Base-by-base conservation (phyloP, 2,113 vertebrate genomes). In the Zeus faber region DNA sequence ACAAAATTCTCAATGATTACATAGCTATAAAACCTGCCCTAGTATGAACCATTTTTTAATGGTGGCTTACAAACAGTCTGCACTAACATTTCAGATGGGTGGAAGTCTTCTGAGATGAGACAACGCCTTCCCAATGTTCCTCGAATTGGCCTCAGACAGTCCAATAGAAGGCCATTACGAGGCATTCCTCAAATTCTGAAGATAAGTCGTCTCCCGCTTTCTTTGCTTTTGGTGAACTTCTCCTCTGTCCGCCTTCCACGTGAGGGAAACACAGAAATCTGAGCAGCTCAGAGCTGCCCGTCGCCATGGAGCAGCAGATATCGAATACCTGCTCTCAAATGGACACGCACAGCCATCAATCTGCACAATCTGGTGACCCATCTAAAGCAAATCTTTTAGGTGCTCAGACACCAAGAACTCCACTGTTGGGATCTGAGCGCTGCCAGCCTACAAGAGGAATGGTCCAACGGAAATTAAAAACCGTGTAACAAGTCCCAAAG, bases 141-240 rank as follows among this genome's bases (percentile, higher is more conserved):
- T 65, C 49, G 56, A 45, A 22, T 44, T 47, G 25, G 47, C 31
- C 48, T 65, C 29, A 59, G 26, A 65, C 57, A 74, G 39, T n/a
- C 50, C 62, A 45, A 22, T 7, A 1, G 40, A 56, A 74, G 14
- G 37, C 24, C 45, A 44, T 67, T 59, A 68, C 18, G 41, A 40
- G 48, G 58, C 54, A 72, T 68, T 70, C 59, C 58, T 48, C 20
- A 74, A 46, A 80, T 68, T 64, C 70, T 72, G 37, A 23, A 46
- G 51, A 72, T 53, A 70, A 62, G 41, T 45, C 41, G 49, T 65
- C 52, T 63, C 21, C 33, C 27, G 39, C 33, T 21, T 40, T 23
- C 49, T 65, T 29, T 26, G 25, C 49, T 62, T 52, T 47, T 48
- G 41, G 33, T 45, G 9, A 2, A 11, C 35, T 16, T 44, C 52